Conservation (phyloP, 1,140 invertebrate species). For the Phocides pigmalion region DNA sequence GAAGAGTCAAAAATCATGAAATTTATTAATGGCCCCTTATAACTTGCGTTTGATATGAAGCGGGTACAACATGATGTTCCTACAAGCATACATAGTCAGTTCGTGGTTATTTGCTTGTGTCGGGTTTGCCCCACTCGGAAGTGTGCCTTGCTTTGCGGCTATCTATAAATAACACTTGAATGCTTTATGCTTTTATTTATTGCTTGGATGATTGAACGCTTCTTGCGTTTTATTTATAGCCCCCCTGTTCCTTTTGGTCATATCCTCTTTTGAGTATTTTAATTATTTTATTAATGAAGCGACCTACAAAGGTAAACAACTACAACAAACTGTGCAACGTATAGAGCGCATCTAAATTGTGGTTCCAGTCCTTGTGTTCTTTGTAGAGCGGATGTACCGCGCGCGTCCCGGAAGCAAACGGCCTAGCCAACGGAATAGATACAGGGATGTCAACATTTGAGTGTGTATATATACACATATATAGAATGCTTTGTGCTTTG, state of each 20-base stretch:
- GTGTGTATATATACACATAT: too few species aligned
- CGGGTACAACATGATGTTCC: background rate
- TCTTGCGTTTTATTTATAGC: background rate
- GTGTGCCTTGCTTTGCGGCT: background rate
- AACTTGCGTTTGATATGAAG: too few species aligned
- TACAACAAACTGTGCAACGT: background rate
- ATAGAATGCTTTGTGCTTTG: too few species aligned
- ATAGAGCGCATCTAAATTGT: background rate
- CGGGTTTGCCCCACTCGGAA: background rate
- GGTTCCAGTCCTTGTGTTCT: background rate
- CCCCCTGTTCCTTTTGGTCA: background rate
- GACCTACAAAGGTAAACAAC: background rate
- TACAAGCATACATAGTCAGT: background rate
- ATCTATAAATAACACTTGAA: background rate
- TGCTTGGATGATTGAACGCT: background rate
- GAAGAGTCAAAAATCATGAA: too few species aligned
- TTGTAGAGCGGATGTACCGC: background rate
- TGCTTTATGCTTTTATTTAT: constrained; percentile 2
- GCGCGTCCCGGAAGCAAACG: background rate
- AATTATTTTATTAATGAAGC: background rate
- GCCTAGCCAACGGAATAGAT: background rate
- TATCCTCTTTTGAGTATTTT: background rate
- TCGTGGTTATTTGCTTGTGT: background rate
- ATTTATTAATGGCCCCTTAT: too few species aligned
- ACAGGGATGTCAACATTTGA: background rate